A percentile compares a stretch with the other conserved stretches of the same genome.
These are phyloP conservation scores for Thinocorus orbignyianus DNA, from an alignment of 2,113 vertebrate species.

Conservation along the genomic window DNA sequence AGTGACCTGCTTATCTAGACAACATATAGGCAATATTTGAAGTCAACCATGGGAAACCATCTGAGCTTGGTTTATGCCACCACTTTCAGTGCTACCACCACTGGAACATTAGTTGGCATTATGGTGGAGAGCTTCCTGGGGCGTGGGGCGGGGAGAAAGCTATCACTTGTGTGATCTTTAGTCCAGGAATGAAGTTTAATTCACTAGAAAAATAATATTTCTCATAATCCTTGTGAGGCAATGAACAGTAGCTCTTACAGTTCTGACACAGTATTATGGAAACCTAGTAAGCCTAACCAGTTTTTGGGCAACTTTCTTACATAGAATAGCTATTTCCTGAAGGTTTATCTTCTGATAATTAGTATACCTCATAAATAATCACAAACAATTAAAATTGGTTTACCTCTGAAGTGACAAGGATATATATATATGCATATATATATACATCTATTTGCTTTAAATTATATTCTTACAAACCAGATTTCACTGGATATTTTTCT, in stretches of 20 bases:
- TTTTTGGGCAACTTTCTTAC: background rate
- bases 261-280: background rate
- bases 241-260: background rate
- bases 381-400: background rate
- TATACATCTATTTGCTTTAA: background rate
- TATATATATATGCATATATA: background rate
- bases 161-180: background rate
- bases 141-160: accelerated
- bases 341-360: background rate
- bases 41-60: background rate
- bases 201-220: background rate
- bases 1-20: background rate
- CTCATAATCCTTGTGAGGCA: background rate
- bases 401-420: background rate
- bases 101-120: background rate
- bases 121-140: background rate
- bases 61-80: background rate
- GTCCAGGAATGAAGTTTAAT: background rate
- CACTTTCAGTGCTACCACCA: background rate
- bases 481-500: conserved; percentile 4
- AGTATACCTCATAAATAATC: background rate
- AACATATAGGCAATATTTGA: background rate
- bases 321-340: background rate
- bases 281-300: background rate
- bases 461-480: background rate